Conservation (phyloP, 2,888 invertebrate species). For the Agonopterix arenella region DNA sequence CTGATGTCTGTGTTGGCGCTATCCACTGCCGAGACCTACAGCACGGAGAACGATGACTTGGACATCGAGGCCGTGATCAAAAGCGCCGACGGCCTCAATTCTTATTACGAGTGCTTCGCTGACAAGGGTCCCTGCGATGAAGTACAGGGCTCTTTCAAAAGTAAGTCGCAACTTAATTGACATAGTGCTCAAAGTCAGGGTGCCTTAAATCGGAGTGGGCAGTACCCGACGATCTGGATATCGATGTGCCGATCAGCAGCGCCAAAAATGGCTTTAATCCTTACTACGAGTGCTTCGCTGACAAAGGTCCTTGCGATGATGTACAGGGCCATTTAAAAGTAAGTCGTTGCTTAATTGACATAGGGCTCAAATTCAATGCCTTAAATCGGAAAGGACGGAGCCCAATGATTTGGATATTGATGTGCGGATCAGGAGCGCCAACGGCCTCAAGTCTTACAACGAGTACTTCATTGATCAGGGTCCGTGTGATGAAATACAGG, state of each 20-base stretch:
- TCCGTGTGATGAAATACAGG: constrained; percentile 27
- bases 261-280: constrained; percentile 15
- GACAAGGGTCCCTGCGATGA: constrained; percentile 34
- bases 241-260: constrained; percentile 33
- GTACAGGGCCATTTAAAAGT: constrained; percentile 45
- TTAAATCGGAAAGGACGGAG: too few relatives aligned
- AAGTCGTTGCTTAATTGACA: constrained; percentile 14
- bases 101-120: constrained; percentile 40
- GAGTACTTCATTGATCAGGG: constrained; percentile 42
- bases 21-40: constrained; percentile 32
- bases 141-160: constrained; percentile 38
- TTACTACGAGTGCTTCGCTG: constrained; percentile 41
- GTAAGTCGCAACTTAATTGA: constrained; percentile 25
- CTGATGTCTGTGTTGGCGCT: constrained; percentile 28
- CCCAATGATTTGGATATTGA: constrained; percentile 46
- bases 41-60: constrained; percentile 43
- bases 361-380: too few relatives aligned
- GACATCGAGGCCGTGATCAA: constrained; percentile 39
- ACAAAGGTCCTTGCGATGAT: constrained; percentile 31
- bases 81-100: constrained; percentile 19
- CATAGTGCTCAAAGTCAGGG: too few relatives aligned
- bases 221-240: constrained; percentile 37
- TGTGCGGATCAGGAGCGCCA: constrained; percentile 19
- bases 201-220: too few relatives aligned
- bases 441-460: constrained; percentile 24